Conservation (phyloP, 2,888 invertebrate species). For the Oscheius sp. region DNA sequence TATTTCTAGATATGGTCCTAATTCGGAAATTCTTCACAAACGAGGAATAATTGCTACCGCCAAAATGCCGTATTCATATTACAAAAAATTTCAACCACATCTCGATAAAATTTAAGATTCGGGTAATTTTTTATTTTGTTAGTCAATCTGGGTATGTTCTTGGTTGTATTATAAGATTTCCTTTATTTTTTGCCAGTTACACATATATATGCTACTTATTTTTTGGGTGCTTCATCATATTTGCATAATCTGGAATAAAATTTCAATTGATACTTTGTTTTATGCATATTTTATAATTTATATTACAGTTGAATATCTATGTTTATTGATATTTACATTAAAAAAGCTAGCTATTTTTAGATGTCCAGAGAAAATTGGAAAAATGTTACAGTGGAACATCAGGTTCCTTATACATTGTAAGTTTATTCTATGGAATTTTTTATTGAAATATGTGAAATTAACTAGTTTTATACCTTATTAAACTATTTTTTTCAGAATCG, state of each 20-base stretch:
- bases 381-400: not conserved
- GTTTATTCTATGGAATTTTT: not conserved
- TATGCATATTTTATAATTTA: no score
- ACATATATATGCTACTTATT: no score
- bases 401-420: slow-evolving; percentile 23
- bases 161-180: no score
- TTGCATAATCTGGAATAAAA: no score
- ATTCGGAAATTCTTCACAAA: slow-evolving; percentile 54
- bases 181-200: no score
- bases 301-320: no score
- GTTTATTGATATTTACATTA: no score
- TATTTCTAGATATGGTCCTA: slow-evolving; percentile 46
- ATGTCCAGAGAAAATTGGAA: not conserved
- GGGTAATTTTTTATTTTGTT: not conserved
- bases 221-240: no score
- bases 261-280: no score
- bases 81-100: slow-evolving; percentile 38
- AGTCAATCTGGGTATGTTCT: not conserved
- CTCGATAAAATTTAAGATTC: not conserved
- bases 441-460: not conserved
- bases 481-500: slow-evolving; percentile 35
- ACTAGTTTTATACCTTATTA: no score
- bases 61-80: slow-evolving; percentile 53
- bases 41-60: slow-evolving; percentile 60
- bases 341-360: not conserved